These are phyloP conservation scores for Camarhynchus parvulus DNA, from an alignment of 2,113 vertebrate species.

Conservation along the genomic window DNA sequence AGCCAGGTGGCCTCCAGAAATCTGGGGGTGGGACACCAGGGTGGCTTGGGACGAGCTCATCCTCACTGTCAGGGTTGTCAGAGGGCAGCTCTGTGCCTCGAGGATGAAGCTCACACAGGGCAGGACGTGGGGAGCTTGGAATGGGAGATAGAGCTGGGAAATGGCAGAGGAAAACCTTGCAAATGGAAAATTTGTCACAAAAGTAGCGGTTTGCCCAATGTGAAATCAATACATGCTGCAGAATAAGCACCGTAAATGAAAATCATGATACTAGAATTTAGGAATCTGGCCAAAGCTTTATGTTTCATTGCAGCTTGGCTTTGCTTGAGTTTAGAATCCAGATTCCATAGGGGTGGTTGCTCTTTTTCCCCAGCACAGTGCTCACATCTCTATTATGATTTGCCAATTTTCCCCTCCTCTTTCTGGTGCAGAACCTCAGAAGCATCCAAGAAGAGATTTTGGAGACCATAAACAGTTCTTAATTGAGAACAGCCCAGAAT, in stretches of 20 bases:
- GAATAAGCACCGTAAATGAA: background rate
- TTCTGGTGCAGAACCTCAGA: conserved; percentile 10
- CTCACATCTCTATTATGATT: background rate
- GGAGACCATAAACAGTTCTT: conserved; percentile 23
- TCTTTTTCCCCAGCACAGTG: background rate
- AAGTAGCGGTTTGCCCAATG: background rate
- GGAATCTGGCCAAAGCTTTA: conserved; percentile 18
- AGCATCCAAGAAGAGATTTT: conserved; percentile 17
- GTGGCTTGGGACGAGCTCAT: background rate
- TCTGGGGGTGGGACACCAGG: background rate
- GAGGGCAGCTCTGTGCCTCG: background rate
- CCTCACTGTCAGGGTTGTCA: background rate
- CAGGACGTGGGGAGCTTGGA: rapidly evolving
- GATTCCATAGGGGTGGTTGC: background rate
- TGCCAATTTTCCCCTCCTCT: conserved; percentile 18
- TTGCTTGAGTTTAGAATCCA: background rate
- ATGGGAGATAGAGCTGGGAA: background rate
- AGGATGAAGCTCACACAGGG: background rate
- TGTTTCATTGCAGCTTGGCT: conserved; percentile 12
- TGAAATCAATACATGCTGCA: background rate
- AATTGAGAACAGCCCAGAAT: conserved; percentile 41
- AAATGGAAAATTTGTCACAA: background rate
- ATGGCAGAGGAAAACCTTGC: background rate
- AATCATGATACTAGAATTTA: background rate
- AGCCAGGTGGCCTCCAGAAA: background rate